Percentiles rank a stretch among this genome's conserved stretches.
These are phyloP conservation scores for Amiota mariae DNA, from an alignment of 2,888 invertebrate species.

Conservation along the genomic window DNA sequence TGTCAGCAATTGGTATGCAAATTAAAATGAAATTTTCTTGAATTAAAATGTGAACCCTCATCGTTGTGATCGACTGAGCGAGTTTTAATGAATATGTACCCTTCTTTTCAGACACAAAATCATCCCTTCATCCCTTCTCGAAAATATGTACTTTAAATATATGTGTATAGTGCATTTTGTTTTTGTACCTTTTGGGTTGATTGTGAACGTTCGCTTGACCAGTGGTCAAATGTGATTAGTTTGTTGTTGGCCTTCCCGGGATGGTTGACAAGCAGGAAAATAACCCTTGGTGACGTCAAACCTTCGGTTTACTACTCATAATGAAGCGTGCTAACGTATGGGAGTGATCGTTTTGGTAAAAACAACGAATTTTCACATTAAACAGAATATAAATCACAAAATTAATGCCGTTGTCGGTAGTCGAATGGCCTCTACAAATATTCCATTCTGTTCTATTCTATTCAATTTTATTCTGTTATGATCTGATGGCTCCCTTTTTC, in stretches of 20 bases:
- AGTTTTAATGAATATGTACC: conserved; percentile 62
- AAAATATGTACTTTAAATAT: no score
- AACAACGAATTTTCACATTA: conserved; percentile 69
- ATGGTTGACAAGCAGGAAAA: not conserved
- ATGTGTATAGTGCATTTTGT: no score
- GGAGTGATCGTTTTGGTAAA: conserved; percentile 71
- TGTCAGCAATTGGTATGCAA: conserved; percentile 64
- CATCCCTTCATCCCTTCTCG: not conserved
- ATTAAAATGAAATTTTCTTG: conserved; percentile 55
- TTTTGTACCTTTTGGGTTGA: not conserved
- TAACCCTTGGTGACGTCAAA: conserved; percentile 17
- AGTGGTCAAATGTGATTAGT: conserved; percentile 70
- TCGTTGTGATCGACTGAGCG: conserved; percentile 54
- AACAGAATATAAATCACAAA: conserved; percentile 71
- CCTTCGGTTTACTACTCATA: not conserved
- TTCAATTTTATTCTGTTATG: conserved; percentile 9
- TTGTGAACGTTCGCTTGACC: conserved; percentile 52
- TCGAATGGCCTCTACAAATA: conserved; percentile 32
- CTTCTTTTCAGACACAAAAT: conserved; percentile 17
- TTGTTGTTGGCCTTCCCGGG: conserved; percentile 33
- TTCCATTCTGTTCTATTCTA: conserved; percentile 1
- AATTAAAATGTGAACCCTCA: not conserved
- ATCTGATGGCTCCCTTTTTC: conserved; percentile 19
- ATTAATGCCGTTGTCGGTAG: conserved; percentile 53
- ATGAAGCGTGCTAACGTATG: conserved; percentile 55